Evolutionary conservation across 2,888 invertebrate species (phyloP).

Genomic region (Allolobophora icterica): DNA sequence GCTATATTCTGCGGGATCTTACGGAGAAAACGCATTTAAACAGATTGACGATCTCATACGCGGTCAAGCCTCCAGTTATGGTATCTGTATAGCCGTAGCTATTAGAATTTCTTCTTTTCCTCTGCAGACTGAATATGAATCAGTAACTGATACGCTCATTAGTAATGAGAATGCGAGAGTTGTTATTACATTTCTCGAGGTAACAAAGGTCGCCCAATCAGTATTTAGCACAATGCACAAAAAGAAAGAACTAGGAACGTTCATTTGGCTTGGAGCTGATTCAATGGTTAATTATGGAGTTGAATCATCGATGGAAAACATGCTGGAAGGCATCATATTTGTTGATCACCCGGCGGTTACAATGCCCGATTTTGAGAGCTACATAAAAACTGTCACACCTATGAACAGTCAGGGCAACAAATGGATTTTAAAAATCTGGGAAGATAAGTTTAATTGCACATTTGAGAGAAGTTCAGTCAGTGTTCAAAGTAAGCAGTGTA

Average conservation of each 20-base stretch:
- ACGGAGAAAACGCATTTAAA: conserved; percentile 52
- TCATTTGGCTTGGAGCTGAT: conserved; percentile 36
- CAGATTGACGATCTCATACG: conserved; percentile 31
- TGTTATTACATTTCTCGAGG: conserved; percentile 37
- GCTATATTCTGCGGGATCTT: conserved; percentile 74
- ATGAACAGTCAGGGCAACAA: conserved; percentile 8
- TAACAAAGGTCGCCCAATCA: background rate
- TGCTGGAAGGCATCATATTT: conserved; percentile 29
- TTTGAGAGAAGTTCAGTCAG: background rate
- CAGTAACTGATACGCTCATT: background rate
- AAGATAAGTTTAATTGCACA: conserved; percentile 33
- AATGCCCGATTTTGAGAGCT: conserved; percentile 22
- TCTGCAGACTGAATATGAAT: background rate
- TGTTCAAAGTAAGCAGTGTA: background rate
- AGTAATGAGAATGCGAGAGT: conserved; percentile 32
- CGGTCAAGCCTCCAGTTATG: background rate
- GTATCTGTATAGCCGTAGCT: conserved; percentile 36
- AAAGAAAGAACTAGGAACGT: background rate
- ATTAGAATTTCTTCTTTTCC: background rate
- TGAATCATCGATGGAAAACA: conserved; percentile 13
- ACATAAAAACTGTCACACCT: background rate
- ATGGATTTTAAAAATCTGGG: conserved; percentile 30
- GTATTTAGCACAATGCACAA: conserved; percentile 24
- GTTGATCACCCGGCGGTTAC: background rate
- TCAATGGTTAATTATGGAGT: conserved; percentile 37